Conservation (phyloP, 2,888 invertebrate species). For the Patella caerulea region DNA sequence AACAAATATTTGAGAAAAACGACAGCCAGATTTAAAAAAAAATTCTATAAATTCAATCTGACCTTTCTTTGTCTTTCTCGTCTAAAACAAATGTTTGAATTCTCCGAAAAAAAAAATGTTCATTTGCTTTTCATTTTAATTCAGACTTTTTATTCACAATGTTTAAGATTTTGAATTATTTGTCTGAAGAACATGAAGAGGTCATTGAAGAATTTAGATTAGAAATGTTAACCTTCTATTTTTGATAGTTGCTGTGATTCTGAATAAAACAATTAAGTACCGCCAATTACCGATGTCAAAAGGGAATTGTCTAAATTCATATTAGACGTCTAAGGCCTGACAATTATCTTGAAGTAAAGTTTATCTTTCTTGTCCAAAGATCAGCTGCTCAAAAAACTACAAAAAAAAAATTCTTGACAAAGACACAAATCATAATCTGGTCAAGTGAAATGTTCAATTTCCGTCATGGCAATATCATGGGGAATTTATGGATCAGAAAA, state of each 20-base stretch:
- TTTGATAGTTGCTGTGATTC: neutral
- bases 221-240: neutral
- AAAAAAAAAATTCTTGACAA: neutral
- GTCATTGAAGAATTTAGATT: slow-evolving; percentile 1
- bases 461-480: neutral
- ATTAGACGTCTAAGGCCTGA: too few relatives aligned
- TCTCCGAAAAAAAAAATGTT: neutral
- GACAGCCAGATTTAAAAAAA: too few relatives aligned
- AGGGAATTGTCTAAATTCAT: too few relatives aligned
- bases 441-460: slow-evolving; percentile 3
- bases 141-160: neutral
- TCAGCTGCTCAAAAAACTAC: too few relatives aligned
- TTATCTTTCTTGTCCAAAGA: too few relatives aligned
- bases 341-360: too few relatives aligned
- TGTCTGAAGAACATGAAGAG: neutral
- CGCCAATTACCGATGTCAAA: neutral
- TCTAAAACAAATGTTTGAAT: neutral
- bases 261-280: slow-evolving; percentile 1
- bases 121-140: neutral
- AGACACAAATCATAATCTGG: neutral
- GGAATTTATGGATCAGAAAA: neutral
- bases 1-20: too few relatives aligned
- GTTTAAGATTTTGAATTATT: neutral
- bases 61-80: too few relatives aligned
- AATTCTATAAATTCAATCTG: too few relatives aligned